phyloP scores from a whole-genome alignment of 2,888 invertebrate species.

The Philaethria dido region DNA sequence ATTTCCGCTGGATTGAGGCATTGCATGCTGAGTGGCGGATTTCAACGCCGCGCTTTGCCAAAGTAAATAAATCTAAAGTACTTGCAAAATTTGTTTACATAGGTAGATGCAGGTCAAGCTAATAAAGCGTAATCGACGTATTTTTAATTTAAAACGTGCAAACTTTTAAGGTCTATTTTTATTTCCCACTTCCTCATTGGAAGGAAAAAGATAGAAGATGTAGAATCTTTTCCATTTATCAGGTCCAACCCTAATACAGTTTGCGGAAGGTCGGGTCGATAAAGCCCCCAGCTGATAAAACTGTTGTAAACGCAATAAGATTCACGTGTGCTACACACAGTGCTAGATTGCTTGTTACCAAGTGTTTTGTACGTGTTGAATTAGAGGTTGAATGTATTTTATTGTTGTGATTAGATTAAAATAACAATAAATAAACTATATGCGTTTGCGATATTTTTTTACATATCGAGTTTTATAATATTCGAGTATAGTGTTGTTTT shows the following conservation, averaged over 20 bases:
- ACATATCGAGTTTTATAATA: too few relatives aligned
- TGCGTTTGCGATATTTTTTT: too few relatives aligned
- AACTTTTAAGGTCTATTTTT: background rate
- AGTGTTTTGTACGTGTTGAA: background rate
- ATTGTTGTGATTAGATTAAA: too few relatives aligned
- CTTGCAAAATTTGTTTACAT: background rate
- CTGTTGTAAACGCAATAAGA: constrained; percentile 22
- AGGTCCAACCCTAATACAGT: constrained; percentile 45
- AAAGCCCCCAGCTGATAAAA: constrained; percentile 33
- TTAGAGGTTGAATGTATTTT: background rate
- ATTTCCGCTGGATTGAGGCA: too few relatives aligned
- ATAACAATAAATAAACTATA: too few relatives aligned
- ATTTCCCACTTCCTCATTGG: background rate
- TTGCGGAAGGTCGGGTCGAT: constrained; percentile 66
- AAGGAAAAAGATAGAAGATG: constrained; percentile 9
- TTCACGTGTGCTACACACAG: constrained; percentile 13
- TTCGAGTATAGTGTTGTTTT: too few relatives aligned
- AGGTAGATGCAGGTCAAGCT: background rate
- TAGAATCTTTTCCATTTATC: constrained; percentile 1
- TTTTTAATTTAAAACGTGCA: too few relatives aligned
- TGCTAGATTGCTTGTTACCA: constrained; percentile 9
- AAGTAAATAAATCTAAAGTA: too few relatives aligned
- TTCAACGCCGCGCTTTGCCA: too few relatives aligned
- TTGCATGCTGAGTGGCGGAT: too few relatives aligned
- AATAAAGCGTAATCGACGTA: too few relatives aligned